Base-by-base conservation (phyloP, 2,113 vertebrate species). In the Podarcis muralis region DNA sequence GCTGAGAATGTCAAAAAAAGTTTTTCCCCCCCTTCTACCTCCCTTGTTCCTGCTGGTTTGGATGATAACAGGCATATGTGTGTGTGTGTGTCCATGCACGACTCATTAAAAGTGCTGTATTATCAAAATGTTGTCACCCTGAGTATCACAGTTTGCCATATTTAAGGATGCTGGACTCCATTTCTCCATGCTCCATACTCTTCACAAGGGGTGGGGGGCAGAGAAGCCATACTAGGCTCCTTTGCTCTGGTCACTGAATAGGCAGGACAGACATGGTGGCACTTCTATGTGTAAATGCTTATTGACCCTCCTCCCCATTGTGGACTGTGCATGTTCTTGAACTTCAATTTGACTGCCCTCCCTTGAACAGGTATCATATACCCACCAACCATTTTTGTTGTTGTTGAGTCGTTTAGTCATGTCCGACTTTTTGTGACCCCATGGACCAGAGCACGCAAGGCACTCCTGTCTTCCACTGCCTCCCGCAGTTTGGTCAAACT, bases 1-100 rank as follows among this genome's bases (percentile, higher is more conserved):
- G 80, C 95, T 97, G 96, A 97, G 94, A 96, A 92, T 95, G 96
- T 95, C 43, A 0, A 95, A 97, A 97, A 96, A 77, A 23, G 7
- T 23, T 93, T 95, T 96, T 94, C 87, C 75, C 75, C 3, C 75
- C 13, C 71, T n/a, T 5, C n/a, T 12, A 53, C 48, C 48, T 53
- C 48, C 86, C 83, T 12, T 89, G 84, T 0, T 23, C 30, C 9
- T 37, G 94, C 95, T 97, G 96, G 95, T 96, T 95, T 93, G 95
- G 87, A 40, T 43, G 94, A 96, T 97, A 97, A 96, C 94, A 95
- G 88, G 22, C n/a, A 5, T 25, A 5, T 72, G 15, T 27, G 18
- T 43, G 2, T 37, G 1, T 30, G 18, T 48, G 2, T 37, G 5
- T 48, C 2, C 16, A 86, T 94, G 89, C 83, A 75, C 93, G 89